A percentile compares a stretch with the other conserved stretches of the same genome.
Evolutionary conservation across 2,888 invertebrate species (phyloP).

Genomic region (Cybosia mesomella): DNA sequence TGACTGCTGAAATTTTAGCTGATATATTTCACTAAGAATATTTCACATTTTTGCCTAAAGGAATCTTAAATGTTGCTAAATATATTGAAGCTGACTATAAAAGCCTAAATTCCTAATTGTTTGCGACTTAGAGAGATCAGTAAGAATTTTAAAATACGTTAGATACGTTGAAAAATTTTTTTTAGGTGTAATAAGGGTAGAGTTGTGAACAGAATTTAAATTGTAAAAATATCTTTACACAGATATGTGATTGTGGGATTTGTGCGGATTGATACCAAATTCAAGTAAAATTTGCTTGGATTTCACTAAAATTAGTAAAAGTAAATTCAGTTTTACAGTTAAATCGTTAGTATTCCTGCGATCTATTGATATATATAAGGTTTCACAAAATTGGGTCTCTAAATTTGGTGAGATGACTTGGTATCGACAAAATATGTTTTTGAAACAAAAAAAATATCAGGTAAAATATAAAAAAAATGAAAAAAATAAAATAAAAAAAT

Average conservation of each 20-base stretch:
- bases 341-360: not conserved
- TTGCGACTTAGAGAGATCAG: not conserved
- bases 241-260: not conserved
- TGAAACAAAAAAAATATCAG: too few species aligned
- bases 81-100: not conserved
- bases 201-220: not conserved
- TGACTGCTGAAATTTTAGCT: not conserved
- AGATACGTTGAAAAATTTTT: not conserved
- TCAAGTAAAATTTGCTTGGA: not conserved
- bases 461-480: too few species aligned
- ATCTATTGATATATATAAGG: too few species aligned
- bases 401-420: too few species aligned
- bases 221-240: not conserved
- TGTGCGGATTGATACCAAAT: not conserved
- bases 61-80: not conserved
- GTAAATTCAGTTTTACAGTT: not conserved
- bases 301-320: not conserved
- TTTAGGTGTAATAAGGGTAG: not conserved
- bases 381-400: too few species aligned
- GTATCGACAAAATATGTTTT: too few species aligned
- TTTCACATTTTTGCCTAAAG: not conserved
- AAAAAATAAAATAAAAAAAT: too few species aligned
- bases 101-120: not conserved
- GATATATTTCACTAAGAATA: not conserved
- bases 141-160: not conserved